Evolutionary conservation across 2,797 vertebrate species (phyloP).

Genomic region (Leptodactylus fallax): DNA sequence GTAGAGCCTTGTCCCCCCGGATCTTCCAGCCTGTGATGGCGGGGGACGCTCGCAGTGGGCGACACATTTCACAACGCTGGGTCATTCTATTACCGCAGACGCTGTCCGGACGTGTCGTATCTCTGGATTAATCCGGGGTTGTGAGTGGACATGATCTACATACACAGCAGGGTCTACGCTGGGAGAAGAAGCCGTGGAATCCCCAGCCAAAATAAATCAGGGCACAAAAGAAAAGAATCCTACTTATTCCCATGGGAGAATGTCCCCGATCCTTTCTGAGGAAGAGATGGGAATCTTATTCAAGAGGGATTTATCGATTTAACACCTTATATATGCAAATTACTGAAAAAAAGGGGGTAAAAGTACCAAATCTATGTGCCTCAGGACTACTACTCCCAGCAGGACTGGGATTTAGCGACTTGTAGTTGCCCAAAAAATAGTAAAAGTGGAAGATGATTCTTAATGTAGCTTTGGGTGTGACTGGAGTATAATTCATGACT

Average conservation of each 20-base stretch:
- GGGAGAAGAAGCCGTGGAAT: not conserved
- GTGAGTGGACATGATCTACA: conserved; percentile 11
- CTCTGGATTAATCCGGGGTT: conserved; percentile 26
- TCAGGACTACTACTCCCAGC: not conserved
- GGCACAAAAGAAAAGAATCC: conserved; percentile 23
- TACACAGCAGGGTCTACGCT: conserved; percentile 34
- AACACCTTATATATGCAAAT: conserved; percentile 1
- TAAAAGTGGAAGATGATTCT: not conserved
- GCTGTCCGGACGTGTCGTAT: conserved; percentile 45
- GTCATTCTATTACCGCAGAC: not conserved
- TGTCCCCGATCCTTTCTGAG: not conserved
- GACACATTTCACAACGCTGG: not conserved
- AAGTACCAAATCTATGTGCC: not conserved
- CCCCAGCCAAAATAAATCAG: conserved; percentile 14
- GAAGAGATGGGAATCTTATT: not conserved
- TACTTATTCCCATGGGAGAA: conserved; percentile 32
- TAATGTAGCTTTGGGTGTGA: not conserved
- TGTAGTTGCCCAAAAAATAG: not conserved
- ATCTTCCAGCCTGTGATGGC: conserved; percentile 8
- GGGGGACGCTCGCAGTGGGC: not conserved
- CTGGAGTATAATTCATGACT: not conserved
- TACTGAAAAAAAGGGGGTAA: not conserved
- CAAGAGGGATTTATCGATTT: not conserved
- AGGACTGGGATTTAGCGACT: not conserved
- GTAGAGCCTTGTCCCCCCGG: conserved; percentile 41